phyloP scores from a whole-genome alignment of 2,888 invertebrate genomes.

The Agapetus fuscipes region DNA sequence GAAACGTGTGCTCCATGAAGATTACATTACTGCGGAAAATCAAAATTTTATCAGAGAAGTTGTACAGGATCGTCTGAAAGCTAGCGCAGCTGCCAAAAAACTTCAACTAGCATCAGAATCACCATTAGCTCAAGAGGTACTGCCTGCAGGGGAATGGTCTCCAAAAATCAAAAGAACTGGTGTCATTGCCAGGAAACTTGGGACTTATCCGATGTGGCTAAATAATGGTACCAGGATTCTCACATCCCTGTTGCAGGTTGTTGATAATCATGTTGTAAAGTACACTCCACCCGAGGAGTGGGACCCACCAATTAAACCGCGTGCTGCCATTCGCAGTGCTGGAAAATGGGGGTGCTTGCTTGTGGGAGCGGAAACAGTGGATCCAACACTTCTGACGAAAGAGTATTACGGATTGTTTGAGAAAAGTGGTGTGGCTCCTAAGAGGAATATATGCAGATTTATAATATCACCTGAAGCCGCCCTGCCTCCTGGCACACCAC shows the following conservation, averaged over 20 bases:
- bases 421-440: slow-evolving; percentile 86
- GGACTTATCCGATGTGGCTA: slow-evolving; percentile 83
- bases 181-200: slow-evolving; percentile 84
- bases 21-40: slow-evolving; percentile 68
- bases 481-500: slow-evolving; percentile 81
- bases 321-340: slow-evolving; percentile 29
- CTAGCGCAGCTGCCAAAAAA: slow-evolving; percentile 33
- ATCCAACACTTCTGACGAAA: slow-evolving; percentile 77
- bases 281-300: slow-evolving; percentile 81
- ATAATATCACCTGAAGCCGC: slow-evolving; percentile 74
- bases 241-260: slow-evolving; percentile 75
- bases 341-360: slow-evolving; percentile 58
- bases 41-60: slow-evolving; percentile 70
- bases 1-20: slow-evolving; percentile 57
- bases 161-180: slow-evolving; percentile 62
- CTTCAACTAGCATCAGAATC: slow-evolving; percentile 32
- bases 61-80: slow-evolving; percentile 53
- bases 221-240: slow-evolving; percentile 70
- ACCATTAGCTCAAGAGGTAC: slow-evolving; percentile 44
- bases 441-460: slow-evolving; percentile 70
- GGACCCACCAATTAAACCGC: slow-evolving; percentile 39
- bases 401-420: slow-evolving; percentile 84
- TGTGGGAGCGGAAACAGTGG: slow-evolving; percentile 77
- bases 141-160: slow-evolving; percentile 51
- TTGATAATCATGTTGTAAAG: slow-evolving; percentile 91